Evolutionary conservation across 1,140 invertebrate species (phyloP), one percentile per base, ranked within the genome.

Genomic region (Microplitis demolitor): DNA sequence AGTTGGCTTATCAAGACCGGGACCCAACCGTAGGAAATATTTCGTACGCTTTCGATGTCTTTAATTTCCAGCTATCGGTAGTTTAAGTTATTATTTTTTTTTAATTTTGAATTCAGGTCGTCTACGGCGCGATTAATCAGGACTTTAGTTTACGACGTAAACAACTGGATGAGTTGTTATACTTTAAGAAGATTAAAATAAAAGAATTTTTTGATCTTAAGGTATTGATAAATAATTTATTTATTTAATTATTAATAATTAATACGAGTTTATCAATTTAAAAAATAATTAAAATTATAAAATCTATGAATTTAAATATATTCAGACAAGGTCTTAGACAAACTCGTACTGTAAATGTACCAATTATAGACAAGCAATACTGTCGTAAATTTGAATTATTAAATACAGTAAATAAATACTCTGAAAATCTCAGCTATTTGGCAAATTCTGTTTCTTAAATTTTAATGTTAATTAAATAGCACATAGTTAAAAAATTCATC

Each of bases 91-190:
- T 61, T 71, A 75, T 14, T 39, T 68, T 67, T 68, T 24, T 67
- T 73, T 76, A 54, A 16, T 31, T 75, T 53, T 35, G 45, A 70
- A 58, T 86, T 14, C 75, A 91, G 90, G 88, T 87, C 84, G 87
- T 90, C 73, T 84, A 88, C 66, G 86, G 87, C 14, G 87, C 85
- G 50, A 81, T 91, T 16, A 86, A 88, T 76, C 88, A 91, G 79
- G 88, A 90, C 66, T 90, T 87, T 78, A 89, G 89, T 72, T 82
- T 88, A 34, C 90, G 90, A 75, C 83, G 89, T 14, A 90, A 91
- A 73, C 86, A 88, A 66, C 80, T 90, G 14, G 90, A 91, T 73
- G 85, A 88, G 58, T 83, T 91, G 13, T 79, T 84, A 58, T 91
- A 90, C 50, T 82, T 85, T 9, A 91, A 90, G 78, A 88, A 88